Base-by-base conservation (phyloP, 2,888 invertebrate species). In the Tillus elongatus region DNA sequence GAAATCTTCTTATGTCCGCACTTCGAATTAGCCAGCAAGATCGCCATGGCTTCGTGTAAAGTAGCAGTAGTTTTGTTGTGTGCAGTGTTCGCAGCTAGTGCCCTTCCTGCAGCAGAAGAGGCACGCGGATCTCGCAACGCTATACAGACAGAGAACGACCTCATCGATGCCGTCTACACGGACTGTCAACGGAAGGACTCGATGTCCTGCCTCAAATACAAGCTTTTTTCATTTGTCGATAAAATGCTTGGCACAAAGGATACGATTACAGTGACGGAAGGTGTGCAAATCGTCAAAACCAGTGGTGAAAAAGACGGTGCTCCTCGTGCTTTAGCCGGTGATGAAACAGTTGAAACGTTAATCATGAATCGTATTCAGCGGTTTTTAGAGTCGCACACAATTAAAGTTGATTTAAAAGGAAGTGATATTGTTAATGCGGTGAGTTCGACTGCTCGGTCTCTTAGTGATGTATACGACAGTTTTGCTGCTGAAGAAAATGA, bases 101-200 rank as follows among this genome's bases (percentile, higher is more conserved):
- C 80, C 51, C 71, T 80, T 50, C 83, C 84, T 55, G 78, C 83
- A 33, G 82, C 83, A 53, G 75, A 79, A 41, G 69, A 70, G 43
- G 67, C 71, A 31, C 58, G 66, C 39, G 61, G 62, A 35, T 69
- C 72, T 37, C 63, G 72, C 46, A 77, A 76, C 60, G 68, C 73
- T 47, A 70, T 76, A 47, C 77, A 79, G 53, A 72, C 75, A 34
- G 83, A 83, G 53, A 85, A 82, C 58, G 87, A 88, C 53, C 74
- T 86, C 42, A 78, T 87, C 70, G 80, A 82, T 55, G 71, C 79
- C 54, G 79, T 80, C 59, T 81, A 81, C 63, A 72, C 72, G 53
- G 88, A 88, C 56, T 88, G 88, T 60, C 67, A 85, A 45, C 75
- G 79, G 54, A 88, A 87, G 65, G 87, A 87, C 58, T 85, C 87